phyloP scores from a whole-genome alignment of 37 sponge, comb jelly and placozoan genomes.

The Cliona cf. orientalis region DNA sequence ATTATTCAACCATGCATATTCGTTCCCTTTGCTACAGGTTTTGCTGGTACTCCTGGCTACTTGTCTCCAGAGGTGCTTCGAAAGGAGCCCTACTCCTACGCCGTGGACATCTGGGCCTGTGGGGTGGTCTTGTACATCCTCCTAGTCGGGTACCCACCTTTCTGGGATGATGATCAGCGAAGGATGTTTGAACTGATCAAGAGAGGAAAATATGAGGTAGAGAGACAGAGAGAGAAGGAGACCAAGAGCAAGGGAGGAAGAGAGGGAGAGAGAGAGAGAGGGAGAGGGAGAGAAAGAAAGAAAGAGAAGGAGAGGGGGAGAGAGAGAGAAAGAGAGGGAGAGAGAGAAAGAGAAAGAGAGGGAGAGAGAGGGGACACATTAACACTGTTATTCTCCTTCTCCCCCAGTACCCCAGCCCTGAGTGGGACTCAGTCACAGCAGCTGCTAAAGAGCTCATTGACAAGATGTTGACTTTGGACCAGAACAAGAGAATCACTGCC shows the following conservation, averaged over 20 bases:
- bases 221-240: too few species aligned
- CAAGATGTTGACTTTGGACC: slow-evolving; percentile 65
- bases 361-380: slow-evolving; percentile 19
- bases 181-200: slow-evolving; percentile 88
- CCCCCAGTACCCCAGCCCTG: slow-evolving; percentile 88
- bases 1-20: background rate
- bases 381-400: background rate
- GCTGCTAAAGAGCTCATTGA: slow-evolving; percentile 87
- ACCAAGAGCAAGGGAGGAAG: slow-evolving; percentile 4
- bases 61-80: slow-evolving; percentile 92
- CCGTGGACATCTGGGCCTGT: slow-evolving; percentile 92
- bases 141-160: slow-evolving; percentile 95
- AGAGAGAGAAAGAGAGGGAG: slow-evolving; percentile 12
- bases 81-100: slow-evolving; percentile 85
- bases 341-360: slow-evolving; percentile 17
- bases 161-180: slow-evolving; percentile 94
- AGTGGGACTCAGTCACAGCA: slow-evolving; percentile 95
- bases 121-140: slow-evolving; percentile 96
- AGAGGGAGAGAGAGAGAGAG: slow-evolving; percentile 20
- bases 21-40: slow-evolving; percentile 57
- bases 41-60: slow-evolving; percentile 98
- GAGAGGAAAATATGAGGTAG: slow-evolving; percentile 75
- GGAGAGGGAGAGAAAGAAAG: slow-evolving; percentile 18
- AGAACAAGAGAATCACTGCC: slow-evolving; percentile 78
- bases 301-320: slow-evolving; percentile 4